phyloP scores from a whole-genome alignment of 2,888 invertebrate species.

The Criorhina ranunculi region DNA sequence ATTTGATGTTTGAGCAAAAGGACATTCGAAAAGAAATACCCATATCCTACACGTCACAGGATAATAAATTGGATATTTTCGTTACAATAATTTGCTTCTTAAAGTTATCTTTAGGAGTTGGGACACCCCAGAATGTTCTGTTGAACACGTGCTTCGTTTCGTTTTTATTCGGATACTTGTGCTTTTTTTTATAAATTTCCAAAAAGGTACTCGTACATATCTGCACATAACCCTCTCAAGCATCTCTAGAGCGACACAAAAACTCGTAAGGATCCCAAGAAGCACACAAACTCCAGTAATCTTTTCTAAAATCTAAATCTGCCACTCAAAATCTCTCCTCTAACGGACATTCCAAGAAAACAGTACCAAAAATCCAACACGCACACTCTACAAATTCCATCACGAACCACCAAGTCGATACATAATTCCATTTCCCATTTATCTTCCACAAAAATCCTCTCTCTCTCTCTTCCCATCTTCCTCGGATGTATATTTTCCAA shows the following conservation, averaged over 20 bases:
- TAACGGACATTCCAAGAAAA: neutral
- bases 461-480: neutral
- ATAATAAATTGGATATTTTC: slow-evolving; percentile 51
- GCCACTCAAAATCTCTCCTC: slow-evolving; percentile 22
- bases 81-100: neutral
- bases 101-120: no score
- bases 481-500: slow-evolving; percentile 49
- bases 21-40: slow-evolving; percentile 28
- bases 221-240: neutral
- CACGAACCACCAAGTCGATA: slow-evolving; percentile 39
- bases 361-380: slow-evolving; percentile 34
- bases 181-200: no score
- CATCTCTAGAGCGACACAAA: slow-evolving; percentile 1
- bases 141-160: no score
- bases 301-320: slow-evolving; percentile 38
- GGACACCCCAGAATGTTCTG: no score
- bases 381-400: slow-evolving; percentile 60
- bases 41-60: slow-evolving; percentile 46
- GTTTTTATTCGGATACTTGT: no score
- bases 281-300: neutral
- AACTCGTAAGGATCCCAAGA: neutral
- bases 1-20: slow-evolving; percentile 28
- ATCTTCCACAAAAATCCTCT: slow-evolving; percentile 55
- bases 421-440: slow-evolving; percentile 45
- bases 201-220: no score